Base-by-base conservation (phyloP, 2,113 vertebrate genomes). In the Herpetotheres cachinnans region DNA sequence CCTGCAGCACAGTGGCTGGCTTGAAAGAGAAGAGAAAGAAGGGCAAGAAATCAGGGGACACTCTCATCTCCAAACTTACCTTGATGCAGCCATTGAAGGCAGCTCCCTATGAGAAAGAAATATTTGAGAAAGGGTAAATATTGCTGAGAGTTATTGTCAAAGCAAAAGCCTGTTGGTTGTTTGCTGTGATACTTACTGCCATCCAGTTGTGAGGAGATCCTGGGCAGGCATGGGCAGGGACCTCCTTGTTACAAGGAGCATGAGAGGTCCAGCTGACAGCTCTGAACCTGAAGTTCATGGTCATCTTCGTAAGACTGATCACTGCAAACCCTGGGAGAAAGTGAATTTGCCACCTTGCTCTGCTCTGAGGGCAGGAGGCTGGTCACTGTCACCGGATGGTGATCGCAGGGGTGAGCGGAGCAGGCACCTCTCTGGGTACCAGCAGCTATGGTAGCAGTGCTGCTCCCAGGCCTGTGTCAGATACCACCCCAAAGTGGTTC, bases 231-330 rank as follows among this genome's bases (percentile, higher is more conserved):
- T 5, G 11, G 42, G 25, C 40, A 52, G 16, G 19, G 16, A 61
- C 7, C 4, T 54, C 16, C 29, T 88, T 2, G 0, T 44, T 55
- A 54, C 16, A 61, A 91, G 49, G 47, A 73, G 7, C 0, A 0
- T 13, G 11, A 69, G 62, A 61, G 5, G 9, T 47, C 29, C 17
- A 56, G 13, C 36, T 4, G 6, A 22, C 3, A 62, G 46, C 38
- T 79, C 65, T 71, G 34, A 78, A 84, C 29, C 2, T 49, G 59
- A 87, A 21, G 19, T 49, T 71, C n/a, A 7, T 13, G 17, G 29
- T 79, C 19, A 5, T 67, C 42, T 76, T 67, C 22, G 1, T 34
- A 56, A 54, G 32, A 27, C 9, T 46, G 52, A 11, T 55, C 19
- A 40, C 34, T 36, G 19, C 36, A 87, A 24, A n/a, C 9, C 11